Base-by-base conservation (phyloP, 2,888 invertebrate species). In the Synanthedon formicaeformis region DNA sequence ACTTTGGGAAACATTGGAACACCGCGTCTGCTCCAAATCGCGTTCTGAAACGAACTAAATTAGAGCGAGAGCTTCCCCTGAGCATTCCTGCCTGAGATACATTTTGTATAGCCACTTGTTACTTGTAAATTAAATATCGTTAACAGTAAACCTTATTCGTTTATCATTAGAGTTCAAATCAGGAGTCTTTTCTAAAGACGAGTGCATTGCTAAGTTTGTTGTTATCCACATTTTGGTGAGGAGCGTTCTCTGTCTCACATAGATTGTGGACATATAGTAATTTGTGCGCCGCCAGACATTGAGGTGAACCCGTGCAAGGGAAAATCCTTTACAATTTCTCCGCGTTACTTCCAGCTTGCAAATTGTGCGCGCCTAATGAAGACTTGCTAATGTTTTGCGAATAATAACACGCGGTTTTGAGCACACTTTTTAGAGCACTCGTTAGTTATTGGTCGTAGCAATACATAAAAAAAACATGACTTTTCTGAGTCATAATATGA, bases 251-350 rank as follows among this genome's bases (percentile, higher is more conserved):
- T 56, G 54, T 54, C 54, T 56, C 50, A 56, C 52, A 45, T 51
- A 52, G 50, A 52, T 45, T 49, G 61, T 58, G 56, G 60, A 63
- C 61, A 61, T 34, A 34, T 61, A 65, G 66, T 71, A 70, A 71
- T 71, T 71, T 73, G 68, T 65, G 60, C 63, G 62, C 16, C 34
- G 57, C 16, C 34, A 58, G 62, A 60, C 61, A 63, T 63, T 59
- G 58, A 62, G 64, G 65, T 59, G 57, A 63, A 65, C 59, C 59
- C 56, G 53, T 50, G 61, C 13, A 50, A 41, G 40, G 54, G 54
- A 54, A 65, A 63, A 65, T 58, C 58, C 54, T 60, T 66, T 68
- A 61, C 65, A 65, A 69, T 69, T 70, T 70, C 66, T 69, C 70
- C 68, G 62, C 57, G 55, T 51, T 55, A 58, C 55, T 56, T 56